These are phyloP conservation scores for Porites rus DNA, from an alignment of 92 coral and sea anemone genomes.

Conservation along the genomic window DNA sequence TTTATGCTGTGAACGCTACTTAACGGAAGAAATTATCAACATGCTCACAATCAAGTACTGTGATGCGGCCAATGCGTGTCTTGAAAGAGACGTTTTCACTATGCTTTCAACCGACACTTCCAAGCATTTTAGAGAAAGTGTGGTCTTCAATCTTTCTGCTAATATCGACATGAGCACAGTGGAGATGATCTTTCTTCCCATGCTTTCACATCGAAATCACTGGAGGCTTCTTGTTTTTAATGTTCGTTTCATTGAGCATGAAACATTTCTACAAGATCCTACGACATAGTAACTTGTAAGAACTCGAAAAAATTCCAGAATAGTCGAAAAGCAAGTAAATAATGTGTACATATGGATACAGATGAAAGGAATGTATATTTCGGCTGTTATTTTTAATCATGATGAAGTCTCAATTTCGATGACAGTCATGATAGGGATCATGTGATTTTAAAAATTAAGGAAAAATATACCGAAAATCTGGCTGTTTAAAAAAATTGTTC, in stretches of 20 bases:
- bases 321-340: neutral
- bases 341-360: neutral
- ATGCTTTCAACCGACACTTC: conserved; percentile 30
- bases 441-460: neutral
- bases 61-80: conserved; percentile 39
- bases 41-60: conserved; percentile 38
- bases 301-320: conserved; percentile 2
- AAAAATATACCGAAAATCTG: neutral
- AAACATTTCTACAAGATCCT: too few species aligned
- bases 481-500: too few species aligned
- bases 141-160: neutral
- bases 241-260: neutral
- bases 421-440: too few species aligned
- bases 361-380: conserved; percentile 7
- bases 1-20: conserved; percentile 50
- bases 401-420: too few species aligned
- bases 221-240: conserved; percentile 49
- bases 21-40: conserved; percentile 37
- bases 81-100: conserved; percentile 15
- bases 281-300: too few species aligned
- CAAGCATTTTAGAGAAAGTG: conserved; percentile 16
- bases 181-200: conserved; percentile 33
- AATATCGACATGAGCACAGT: conserved; percentile 40
- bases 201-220: conserved; percentile 42
- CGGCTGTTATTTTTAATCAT: neutral